phyloP scores from a whole-genome alignment of 2,113 vertebrate species.

The Saguinus midas region DNA sequence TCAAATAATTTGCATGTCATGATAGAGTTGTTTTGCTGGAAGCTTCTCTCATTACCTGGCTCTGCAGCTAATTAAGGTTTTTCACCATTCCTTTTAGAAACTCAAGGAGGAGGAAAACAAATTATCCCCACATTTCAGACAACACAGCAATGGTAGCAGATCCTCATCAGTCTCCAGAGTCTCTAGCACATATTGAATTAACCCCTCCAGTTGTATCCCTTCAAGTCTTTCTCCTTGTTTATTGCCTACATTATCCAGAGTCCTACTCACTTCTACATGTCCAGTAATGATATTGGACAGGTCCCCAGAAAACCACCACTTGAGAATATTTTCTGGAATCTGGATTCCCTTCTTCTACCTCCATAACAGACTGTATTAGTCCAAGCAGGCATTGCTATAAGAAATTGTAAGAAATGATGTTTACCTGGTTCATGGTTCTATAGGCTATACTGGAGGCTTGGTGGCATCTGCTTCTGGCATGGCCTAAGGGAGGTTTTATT shows the following conservation, averaged over 20 bases:
- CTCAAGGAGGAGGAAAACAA: not conserved
- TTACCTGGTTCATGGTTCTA: no score
- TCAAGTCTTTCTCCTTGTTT: not conserved
- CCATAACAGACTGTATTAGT: not conserved
- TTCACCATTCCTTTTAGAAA: not conserved
- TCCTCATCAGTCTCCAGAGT: not conserved
- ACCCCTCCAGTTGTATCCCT: not conserved
- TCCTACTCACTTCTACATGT: not conserved
- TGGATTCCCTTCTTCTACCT: not conserved
- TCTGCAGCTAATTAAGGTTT: not conserved
- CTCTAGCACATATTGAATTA: not conserved
- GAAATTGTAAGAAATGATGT: no score
- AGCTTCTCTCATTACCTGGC: not conserved
- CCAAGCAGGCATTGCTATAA: no score
- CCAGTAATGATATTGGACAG: not conserved
- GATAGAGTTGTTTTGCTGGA: not conserved
- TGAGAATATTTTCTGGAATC: not conserved
- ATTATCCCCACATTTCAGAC: not conserved
- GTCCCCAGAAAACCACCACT: not conserved
- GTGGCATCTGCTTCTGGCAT: no score
- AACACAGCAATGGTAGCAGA: not conserved
- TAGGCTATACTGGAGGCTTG: no score
- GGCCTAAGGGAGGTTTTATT: no score
- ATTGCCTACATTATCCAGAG: not conserved
- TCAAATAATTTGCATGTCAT: not conserved